Evolutionary conservation across 2,113 vertebrate genomes (phyloP), one percentile per base, ranked within the genome.

Genomic region (Egretta garzetta): DNA sequence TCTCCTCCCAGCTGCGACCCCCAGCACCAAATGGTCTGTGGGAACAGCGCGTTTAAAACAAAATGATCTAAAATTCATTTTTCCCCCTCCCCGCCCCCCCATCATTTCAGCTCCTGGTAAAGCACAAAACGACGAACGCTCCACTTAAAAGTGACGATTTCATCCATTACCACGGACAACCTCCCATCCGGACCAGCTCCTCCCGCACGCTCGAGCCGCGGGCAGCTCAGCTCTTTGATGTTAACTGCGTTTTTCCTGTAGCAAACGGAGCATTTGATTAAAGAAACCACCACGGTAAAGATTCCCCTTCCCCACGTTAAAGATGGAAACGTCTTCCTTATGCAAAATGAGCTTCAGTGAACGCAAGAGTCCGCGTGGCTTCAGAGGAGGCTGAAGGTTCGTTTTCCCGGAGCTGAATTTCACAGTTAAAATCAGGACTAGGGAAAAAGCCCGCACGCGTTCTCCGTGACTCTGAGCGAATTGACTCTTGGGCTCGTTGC

Each of bases 131-230:
- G 3, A 53, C 7, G 1, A 20, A 12, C 5, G 1, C 33, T 35
- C 33, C 33, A 8, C 4, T 5, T 30, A 5, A 5, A 24, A 47
- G 26, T 0, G 26, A 30, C 6, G 15, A 21, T 43, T 45, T 45
- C 32, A 24, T 5, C 53, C 27, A 6, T 12, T 15, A 3, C 55
- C 55, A 20, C 45, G 55, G 55, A 21, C 18, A 45, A 33, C 11
- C 3, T 7, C 32, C n/a, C 32, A 1, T 6, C 27, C 6, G 64
- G 49, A 39, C 8, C 8, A 4, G 53, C 52, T 4, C n/a, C 53
- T 37, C 1, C 3, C 1, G 16, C 13, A 1, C 1, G 19, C 19
- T 8, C 26, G 1, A 26, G 52, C 80, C 10, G 11, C 1, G 4
- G 8, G 8, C 64, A 28, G 52, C 24, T 35, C 62, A 8, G 14